Percentiles rank a stretch among this genome's conserved stretches.
Conservation (phyloP, 2,888 invertebrate genomes). For the Brenthis daphne region DNA sequence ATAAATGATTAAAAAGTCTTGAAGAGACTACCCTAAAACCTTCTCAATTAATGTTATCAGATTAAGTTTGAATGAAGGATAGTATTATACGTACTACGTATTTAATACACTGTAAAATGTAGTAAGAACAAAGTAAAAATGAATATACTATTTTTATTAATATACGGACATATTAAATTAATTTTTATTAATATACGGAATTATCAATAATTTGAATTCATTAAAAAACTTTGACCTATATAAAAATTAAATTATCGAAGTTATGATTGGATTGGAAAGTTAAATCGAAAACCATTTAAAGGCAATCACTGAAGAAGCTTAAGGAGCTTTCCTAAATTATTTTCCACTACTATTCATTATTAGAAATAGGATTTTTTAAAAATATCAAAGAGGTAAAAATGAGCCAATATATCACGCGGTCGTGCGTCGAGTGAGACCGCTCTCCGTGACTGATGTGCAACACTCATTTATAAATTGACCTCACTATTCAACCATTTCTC, state of each 20-base stretch:
- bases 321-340: slow-evolving; percentile 57
- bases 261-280: slow-evolving; percentile 62
- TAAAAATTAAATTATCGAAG: slow-evolving; percentile 62
- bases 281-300: slow-evolving; percentile 73
- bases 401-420: slow-evolving; percentile 63
- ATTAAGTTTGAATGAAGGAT: slow-evolving; percentile 10
- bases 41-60: slow-evolving; percentile 12
- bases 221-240: slow-evolving; percentile 44
- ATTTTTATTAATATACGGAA: neutral
- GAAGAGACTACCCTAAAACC: slow-evolving; percentile 13
- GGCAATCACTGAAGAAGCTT: slow-evolving; percentile 61
- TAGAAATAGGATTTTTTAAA: slow-evolving; percentile 61
- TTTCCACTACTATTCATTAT: slow-evolving; percentile 64
- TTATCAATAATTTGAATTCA: slow-evolving; percentile 27
- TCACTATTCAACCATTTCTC: slow-evolving; percentile 50
- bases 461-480: slow-evolving; percentile 76
- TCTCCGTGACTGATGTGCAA: slow-evolving; percentile 61
- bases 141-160: neutral
- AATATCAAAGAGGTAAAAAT: slow-evolving; percentile 68
- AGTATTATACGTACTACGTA: neutral
- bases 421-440: slow-evolving; percentile 47
- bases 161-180: too few relatives aligned
- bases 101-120: neutral
- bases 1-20: slow-evolving; percentile 13
- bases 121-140: neutral